phyloP scores from a whole-genome alignment of 37 sponge, comb jelly and placozoan genomes.

The Halichondria panicea region DNA sequence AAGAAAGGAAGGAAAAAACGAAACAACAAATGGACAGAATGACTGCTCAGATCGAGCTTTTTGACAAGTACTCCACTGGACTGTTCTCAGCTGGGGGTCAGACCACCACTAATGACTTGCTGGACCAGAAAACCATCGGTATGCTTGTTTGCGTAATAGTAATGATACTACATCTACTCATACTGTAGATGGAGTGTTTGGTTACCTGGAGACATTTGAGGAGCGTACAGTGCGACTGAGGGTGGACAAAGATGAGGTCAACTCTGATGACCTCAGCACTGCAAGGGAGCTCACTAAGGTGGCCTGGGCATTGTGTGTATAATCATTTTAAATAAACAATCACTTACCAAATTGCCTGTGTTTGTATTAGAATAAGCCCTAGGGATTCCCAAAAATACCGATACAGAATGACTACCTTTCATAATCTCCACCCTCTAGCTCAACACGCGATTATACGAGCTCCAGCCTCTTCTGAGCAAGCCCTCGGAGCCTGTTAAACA shows the following conservation, averaged over 20 bases:
- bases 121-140: slow-evolving; percentile 48
- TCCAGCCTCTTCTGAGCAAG: slow-evolving; percentile 25
- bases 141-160: background rate
- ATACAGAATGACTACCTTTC: too few relatives aligned
- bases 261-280: slow-evolving; percentile 18
- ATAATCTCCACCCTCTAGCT: slow-evolving; percentile 1
- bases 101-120: slow-evolving; percentile 19
- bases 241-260: slow-evolving; percentile 2
- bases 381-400: too few relatives aligned
- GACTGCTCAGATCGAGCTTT: slow-evolving; percentile 3
- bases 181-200: slow-evolving; percentile 32
- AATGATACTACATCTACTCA: background rate
- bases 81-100: slow-evolving; percentile 32
- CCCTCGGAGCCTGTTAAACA: slow-evolving; percentile 38
- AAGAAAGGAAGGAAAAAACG: background rate
- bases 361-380: too few relatives aligned
- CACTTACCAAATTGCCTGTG: background rate
- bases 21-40: slow-evolving; percentile 16
- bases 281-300: slow-evolving; percentile 30
- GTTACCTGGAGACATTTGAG: slow-evolving; percentile 49
- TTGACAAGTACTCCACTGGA: slow-evolving; percentile 21
- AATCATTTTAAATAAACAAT: background rate
- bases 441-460: slow-evolving; percentile 8
- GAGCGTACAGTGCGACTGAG: slow-evolving; percentile 31
- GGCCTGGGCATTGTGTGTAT: too few relatives aligned